Percentiles rank a stretch among this genome's conserved stretches.
Conservation (phyloP, 2,113 vertebrate species). For the Oryzias melastigma region DNA sequence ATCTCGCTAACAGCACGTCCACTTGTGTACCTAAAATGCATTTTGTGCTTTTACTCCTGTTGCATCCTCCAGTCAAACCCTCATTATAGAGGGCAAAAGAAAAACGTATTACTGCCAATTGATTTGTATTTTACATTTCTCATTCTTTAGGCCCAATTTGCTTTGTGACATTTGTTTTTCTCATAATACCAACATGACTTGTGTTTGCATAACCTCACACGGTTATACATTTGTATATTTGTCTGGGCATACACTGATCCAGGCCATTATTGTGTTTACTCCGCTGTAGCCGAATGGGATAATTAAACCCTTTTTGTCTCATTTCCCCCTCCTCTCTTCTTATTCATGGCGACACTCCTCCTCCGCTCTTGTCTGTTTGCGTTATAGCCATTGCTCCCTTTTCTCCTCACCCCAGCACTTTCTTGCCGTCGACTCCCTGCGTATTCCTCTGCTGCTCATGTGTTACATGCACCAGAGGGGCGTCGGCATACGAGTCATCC, state of each 20-base stretch:
- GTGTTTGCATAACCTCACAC: neutral
- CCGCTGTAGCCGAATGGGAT: constrained; percentile 24
- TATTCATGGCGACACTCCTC: constrained; percentile 42
- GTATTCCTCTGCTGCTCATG: constrained; percentile 34
- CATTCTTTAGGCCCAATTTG: no score
- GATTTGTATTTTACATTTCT: no score
- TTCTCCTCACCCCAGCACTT: constrained; percentile 34
- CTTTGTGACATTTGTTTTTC: no score
- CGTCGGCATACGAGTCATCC: constrained; percentile 40
- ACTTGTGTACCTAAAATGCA: no score
- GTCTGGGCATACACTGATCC: constrained; percentile 10
- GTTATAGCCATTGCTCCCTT: constrained; percentile 41
- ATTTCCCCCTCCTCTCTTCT: constrained; percentile 23
- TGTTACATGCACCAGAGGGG: constrained; percentile 40
- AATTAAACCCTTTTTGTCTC: constrained; percentile 37
- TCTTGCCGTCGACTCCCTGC: constrained; percentile 9
- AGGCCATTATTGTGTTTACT: constrained; percentile 16
- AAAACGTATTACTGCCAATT: no score
- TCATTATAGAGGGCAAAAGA: no score
- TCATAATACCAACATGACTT: neutral
- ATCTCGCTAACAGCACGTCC: neutral
- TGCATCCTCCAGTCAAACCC: no score
- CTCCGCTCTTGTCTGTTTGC: constrained; percentile 49
- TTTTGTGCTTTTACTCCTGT: no score
- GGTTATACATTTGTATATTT: constrained; percentile 6